Conservation (phyloP, 1,140 invertebrate species). For the Pseudomyrmex sp. region DNA sequence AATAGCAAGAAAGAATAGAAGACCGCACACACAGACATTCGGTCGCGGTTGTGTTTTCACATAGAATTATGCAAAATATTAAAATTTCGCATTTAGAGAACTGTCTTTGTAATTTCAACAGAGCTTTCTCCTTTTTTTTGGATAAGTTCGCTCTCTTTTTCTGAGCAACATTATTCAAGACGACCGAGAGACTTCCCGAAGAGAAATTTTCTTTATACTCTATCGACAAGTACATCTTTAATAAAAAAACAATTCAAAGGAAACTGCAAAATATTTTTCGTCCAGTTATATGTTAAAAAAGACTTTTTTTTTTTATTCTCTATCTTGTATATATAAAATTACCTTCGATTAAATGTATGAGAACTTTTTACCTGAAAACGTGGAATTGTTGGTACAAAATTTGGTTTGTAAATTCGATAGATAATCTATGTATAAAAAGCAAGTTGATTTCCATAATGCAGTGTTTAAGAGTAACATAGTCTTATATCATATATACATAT, state of each 20-base stretch:
- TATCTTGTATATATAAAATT: no score
- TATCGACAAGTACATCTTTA: no score
- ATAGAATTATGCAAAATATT: slow-evolving; percentile 1
- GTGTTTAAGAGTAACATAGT: slow-evolving; percentile 5
- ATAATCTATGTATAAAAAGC: neutral
- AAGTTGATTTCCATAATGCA: neutral
- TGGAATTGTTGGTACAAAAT: neutral
- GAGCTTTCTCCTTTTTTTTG: neutral
- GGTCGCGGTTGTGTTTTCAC: neutral
- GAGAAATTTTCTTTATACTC: no score
- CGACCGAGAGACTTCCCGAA: no score
- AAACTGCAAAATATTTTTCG: no score
- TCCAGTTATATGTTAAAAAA: no score
- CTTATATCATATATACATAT: neutral
- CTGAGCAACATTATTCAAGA: no score
- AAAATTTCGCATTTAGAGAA: no score
- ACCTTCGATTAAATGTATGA: no score
- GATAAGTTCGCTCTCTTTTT: neutral
- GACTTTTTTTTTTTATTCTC: no score
- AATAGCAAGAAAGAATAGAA: neutral
- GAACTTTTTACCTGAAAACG: neutral
- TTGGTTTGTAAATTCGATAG: neutral
- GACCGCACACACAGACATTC: neutral
- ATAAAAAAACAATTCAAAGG: no score
- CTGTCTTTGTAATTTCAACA: no score